Conservation (phyloP, 2,797 vertebrate species). For the Anguilla marmorata region DNA sequence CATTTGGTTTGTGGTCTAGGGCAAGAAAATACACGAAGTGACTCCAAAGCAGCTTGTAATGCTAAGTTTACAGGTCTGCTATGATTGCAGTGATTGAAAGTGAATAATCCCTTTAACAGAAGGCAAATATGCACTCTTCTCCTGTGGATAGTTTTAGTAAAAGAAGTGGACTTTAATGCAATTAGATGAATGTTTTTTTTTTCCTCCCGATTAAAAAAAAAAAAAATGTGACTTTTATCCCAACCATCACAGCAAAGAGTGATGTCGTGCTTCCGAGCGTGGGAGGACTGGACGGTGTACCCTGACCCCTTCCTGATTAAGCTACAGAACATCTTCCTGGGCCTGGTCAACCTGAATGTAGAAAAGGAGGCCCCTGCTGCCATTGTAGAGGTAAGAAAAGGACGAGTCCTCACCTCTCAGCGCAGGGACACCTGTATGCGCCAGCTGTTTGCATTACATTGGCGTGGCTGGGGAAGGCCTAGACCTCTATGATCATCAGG, state of each 20-base stretch:
- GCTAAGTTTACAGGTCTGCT: not conserved
- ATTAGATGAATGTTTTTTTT: not conserved
- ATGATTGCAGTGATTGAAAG: not conserved
- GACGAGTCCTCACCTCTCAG: not conserved
- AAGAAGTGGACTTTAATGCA: not conserved
- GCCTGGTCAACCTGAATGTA: constrained; percentile 88
- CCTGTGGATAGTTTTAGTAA: not conserved
- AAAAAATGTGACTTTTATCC: not conserved
- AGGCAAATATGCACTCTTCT: not conserved
- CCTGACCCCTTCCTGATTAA: constrained; percentile 98
- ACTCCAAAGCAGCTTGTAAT: not conserved
- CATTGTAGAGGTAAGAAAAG: constrained; percentile 1
- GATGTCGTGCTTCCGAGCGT: constrained; percentile 97
- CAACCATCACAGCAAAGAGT: constrained; percentile 85
- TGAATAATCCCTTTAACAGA: not conserved
- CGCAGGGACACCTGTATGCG: not conserved
- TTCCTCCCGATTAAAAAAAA: too few relatives aligned
- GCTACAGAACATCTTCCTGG: constrained; percentile 98
- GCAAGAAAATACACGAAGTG: not conserved
- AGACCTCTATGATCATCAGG: not conserved
- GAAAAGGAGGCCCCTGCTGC: constrained; percentile 78
- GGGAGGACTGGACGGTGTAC: constrained; percentile 99
- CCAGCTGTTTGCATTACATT: not conserved
- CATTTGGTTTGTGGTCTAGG: not conserved
- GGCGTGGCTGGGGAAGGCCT: not conserved